Evolutionary conservation across 2,797 vertebrate species (phyloP).

Genomic region (Cyprinella venusta): DNA sequence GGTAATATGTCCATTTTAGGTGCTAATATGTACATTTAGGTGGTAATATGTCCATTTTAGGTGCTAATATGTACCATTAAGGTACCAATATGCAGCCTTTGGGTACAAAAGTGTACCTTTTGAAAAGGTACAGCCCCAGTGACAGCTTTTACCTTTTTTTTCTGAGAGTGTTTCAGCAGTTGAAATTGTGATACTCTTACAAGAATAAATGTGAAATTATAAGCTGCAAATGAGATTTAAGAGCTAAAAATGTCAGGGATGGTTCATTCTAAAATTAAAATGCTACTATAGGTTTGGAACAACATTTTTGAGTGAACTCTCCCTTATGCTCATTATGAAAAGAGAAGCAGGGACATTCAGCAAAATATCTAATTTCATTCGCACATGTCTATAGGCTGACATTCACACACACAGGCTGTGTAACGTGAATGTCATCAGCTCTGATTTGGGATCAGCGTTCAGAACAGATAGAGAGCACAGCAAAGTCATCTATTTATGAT

Average conservation of each 20-base stretch:
- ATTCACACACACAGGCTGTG: slow-evolving; percentile 13
- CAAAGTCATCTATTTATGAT: slow-evolving; percentile 41
- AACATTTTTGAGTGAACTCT: neutral
- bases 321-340: neutral
- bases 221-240: neutral
- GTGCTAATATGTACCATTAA: no score
- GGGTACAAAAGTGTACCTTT: no score
- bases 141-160: no score
- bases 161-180: no score
- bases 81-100: no score
- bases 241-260: neutral
- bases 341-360: neutral
- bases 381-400: slow-evolving; percentile 6
- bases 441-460: slow-evolving; percentile 27
- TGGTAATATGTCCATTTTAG: no score
- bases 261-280: neutral
- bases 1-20: no score
- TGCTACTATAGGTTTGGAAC: neutral
- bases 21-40: no score
- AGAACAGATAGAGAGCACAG: slow-evolving; percentile 29
- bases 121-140: no score
- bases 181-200: neutral
- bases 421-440: slow-evolving; percentile 26
- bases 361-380: neutral
- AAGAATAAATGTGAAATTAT: neutral